Percentiles rank a stretch among this genome's conserved stretches.
Conservation (phyloP, 23 tunicate species). For the Styela clava region DNA sequence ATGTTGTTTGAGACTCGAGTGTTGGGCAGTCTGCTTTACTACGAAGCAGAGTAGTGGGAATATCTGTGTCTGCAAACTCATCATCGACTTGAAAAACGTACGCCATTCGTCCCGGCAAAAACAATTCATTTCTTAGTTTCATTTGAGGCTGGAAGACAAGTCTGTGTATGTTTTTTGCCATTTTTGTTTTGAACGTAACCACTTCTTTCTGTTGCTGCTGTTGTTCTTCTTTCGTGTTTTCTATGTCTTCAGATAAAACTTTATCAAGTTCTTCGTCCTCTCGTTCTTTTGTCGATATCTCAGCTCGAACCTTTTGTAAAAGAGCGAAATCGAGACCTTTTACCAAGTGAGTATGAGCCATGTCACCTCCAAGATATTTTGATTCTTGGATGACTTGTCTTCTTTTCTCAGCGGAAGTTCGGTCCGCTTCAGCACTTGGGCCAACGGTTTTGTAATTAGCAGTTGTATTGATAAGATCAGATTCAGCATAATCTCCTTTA, state of each 20-base stretch:
- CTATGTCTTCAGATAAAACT: slow-evolving; percentile 51
- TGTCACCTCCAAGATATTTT: slow-evolving; percentile 98
- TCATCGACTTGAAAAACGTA: slow-evolving; percentile 96
- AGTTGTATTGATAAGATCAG: slow-evolving; percentile 76
- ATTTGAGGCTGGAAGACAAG: slow-evolving; percentile 52
- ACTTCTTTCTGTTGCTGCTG: slow-evolving; percentile 34
- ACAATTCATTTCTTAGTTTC: slow-evolving; percentile 60
- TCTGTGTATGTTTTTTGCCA: slow-evolving; percentile 78
- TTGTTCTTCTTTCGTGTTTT: not conserved
- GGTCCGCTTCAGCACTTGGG: slow-evolving; percentile 55
- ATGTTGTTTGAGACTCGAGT: slow-evolving; percentile 70
- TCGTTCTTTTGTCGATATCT: slow-evolving; percentile 76
- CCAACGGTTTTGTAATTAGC: slow-evolving; percentile 97
- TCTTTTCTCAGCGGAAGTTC: slow-evolving; percentile 85
- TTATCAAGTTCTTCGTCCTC: slow-evolving; percentile 86
- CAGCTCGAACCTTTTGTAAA: slow-evolving; percentile 96
- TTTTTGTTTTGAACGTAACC: slow-evolving; percentile 64
- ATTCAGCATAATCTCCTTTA: slow-evolving; percentile 78
- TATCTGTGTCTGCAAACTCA: slow-evolving; percentile 79
- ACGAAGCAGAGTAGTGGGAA: slow-evolving; percentile 92
- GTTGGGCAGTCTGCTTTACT: slow-evolving; percentile 98
- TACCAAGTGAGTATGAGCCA: slow-evolving; percentile 99
- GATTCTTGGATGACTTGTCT: slow-evolving; percentile 96
- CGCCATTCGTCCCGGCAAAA: slow-evolving; percentile 98
- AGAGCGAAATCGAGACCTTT: slow-evolving; percentile 98